Conservation (phyloP, 1,140 invertebrate genomes). For the Semibalanus balanoides region DNA sequence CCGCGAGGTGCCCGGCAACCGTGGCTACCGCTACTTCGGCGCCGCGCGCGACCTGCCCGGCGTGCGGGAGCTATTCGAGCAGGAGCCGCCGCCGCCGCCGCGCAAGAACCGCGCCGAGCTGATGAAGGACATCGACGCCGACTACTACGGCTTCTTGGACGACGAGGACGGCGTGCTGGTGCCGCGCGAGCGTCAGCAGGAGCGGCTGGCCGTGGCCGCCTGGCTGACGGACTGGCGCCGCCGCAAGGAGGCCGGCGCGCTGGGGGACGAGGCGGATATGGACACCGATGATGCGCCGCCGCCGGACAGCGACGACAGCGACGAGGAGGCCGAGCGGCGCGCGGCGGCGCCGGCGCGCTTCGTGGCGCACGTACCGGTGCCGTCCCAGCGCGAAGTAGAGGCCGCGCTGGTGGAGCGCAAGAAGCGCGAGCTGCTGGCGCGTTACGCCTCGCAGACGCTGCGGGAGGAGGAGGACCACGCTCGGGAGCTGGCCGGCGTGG, state of each 20-base stretch:
- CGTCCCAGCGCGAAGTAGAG: conserved; percentile 76
- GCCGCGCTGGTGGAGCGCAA: conserved; percentile 70
- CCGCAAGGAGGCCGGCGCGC: neutral
- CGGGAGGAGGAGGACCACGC: neutral
- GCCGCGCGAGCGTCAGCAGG: conserved; percentile 68
- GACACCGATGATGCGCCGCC: conserved; percentile 31
- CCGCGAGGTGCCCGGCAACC: conserved; percentile 91
- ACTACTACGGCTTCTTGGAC: conserved; percentile 97
- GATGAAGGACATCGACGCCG: conserved; percentile 95
- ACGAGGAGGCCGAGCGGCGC: conserved; percentile 30
- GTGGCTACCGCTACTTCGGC: conserved; percentile 99
- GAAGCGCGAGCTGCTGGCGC: conserved; percentile 66
- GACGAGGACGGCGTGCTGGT: conserved; percentile 92
- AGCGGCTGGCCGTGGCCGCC: conserved; percentile 29
- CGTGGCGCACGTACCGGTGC: conserved; percentile 71
- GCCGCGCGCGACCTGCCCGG: conserved; percentile 97
- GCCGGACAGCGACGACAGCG: conserved; percentile 35
- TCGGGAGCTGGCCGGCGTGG: neutral
- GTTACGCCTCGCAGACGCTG: conserved; percentile 18
- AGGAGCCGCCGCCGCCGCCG: conserved; percentile 74
- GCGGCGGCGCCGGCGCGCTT: conserved; percentile 38
- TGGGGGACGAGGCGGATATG: conserved; percentile 27
- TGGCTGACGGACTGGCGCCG: conserved; percentile 15
- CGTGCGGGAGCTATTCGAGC: conserved; percentile 92
- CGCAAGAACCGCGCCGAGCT: conserved; percentile 87